Evolutionary conservation across 2,888 invertebrate genomes (phyloP), one percentile per base, ranked within the genome.

Genomic region (Conops quadrifasciatus): DNA sequence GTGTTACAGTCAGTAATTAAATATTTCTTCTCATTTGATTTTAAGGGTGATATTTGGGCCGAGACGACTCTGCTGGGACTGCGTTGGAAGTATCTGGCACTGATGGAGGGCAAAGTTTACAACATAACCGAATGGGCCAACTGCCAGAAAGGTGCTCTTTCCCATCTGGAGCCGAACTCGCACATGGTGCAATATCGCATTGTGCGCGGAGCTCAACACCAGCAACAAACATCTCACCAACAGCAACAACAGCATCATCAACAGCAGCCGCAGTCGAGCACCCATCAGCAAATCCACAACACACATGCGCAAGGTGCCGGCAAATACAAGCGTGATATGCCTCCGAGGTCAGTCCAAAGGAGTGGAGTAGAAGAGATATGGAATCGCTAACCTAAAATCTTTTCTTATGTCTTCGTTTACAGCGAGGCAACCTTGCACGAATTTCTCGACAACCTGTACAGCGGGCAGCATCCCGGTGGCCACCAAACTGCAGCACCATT

Each of bases 41-140:
- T 65, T 1, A 84, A 94, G 93, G 96, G 97, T 72, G 97, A 97
- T 85, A 95, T 97, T 80, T 97, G 97, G 97, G 96, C 97, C 62
- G 97, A 97, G 87, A 94, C 95, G 56, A 90, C 90, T 80, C 90
- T 94, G 88, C 89, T 96, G 87, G 96, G 97, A 19, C 90, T 96
- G 78, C 90, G 94, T 63, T 96, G 96, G 93, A 93, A 95, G 88
- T 97, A 97, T 88, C 95, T 94, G 87, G 96, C 97, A 67, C 94
- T 96, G 80, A 97, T 97, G 96, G 97, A 97, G 86, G 95, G 95
- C 70, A 93, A 93, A 74, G 94, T 97, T 43, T 97, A 95, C 86
- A 96, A 97, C 87, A 96, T 98, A 80, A 97, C 96, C 60, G 96
- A 97, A 86, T 97, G 97, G 97, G 97, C 97, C 26, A 93, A 94